A percentile compares a stretch with the other conserved stretches of the same genome.
Evolutionary conservation across 2,888 invertebrate genomes (phyloP).

Genomic region (Macropis europaea): DNA sequence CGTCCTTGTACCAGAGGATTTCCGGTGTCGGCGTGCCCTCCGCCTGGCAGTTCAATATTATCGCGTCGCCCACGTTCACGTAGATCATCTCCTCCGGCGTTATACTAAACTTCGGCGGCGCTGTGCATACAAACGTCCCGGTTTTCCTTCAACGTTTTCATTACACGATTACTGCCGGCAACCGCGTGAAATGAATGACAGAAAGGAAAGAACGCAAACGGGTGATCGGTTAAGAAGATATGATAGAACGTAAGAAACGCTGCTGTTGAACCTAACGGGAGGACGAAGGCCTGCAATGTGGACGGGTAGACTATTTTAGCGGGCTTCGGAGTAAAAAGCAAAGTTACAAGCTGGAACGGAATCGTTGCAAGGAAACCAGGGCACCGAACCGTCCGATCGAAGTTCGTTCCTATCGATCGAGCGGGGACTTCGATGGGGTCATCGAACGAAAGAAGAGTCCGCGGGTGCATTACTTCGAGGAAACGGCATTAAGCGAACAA

Average conservation of each 20-base stretch:
- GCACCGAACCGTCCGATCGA: neutral
- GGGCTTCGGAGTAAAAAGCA: too few relatives aligned
- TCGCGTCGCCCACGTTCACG: conserved; percentile 97
- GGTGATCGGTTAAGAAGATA: too few relatives aligned
- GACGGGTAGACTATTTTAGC: too few relatives aligned
- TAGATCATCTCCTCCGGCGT: conserved; percentile 98
- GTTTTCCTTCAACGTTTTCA: too few relatives aligned
- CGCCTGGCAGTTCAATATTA: conserved; percentile 97
- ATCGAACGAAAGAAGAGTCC: conserved; percentile 4
- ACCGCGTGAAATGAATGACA: too few relatives aligned
- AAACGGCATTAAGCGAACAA: conserved; percentile 48
- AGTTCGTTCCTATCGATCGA: conserved; percentile 10
- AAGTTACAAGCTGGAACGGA: conserved; percentile 6
- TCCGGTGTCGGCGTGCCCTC: conserved; percentile 97
- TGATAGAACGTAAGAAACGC: too few relatives aligned
- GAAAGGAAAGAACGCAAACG: too few relatives aligned
- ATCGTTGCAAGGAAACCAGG: neutral
- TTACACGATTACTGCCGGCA: too few relatives aligned
- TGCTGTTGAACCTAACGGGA: too few relatives aligned
- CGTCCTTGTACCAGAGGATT: conserved; percentile 98
- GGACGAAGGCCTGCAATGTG: too few relatives aligned
- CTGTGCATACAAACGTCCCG: conserved; percentile 76
- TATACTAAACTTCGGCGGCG: conserved; percentile 96
- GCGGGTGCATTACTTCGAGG: conserved; percentile 19
- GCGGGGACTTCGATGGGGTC: conserved; percentile 12